Conservation (phyloP, 2,888 invertebrate genomes). For the Actias luna region DNA sequence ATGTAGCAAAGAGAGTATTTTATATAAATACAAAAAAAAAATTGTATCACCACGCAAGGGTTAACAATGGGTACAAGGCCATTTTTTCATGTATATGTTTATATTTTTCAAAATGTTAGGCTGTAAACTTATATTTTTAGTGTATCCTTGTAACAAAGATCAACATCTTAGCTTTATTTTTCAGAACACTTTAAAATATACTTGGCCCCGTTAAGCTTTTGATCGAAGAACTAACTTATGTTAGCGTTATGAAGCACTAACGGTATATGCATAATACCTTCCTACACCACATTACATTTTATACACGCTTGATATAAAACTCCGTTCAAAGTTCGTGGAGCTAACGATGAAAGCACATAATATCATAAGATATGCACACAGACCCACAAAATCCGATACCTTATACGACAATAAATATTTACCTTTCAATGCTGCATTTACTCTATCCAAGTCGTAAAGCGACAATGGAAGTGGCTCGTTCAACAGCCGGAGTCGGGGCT, state of each 20-base stretch:
- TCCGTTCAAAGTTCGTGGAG: slow-evolving; percentile 5
- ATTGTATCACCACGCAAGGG: no score
- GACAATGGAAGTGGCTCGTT: slow-evolving; percentile 77
- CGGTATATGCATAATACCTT: background rate
- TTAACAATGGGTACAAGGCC: no score
- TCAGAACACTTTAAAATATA: background rate
- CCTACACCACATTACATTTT: slow-evolving; percentile 5
- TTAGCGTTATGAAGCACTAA: background rate
- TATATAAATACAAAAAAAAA: no score
- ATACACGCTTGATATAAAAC: slow-evolving; percentile 9
- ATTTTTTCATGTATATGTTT: no score
- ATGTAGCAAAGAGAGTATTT: no score
- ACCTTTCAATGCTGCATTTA: slow-evolving; percentile 79
- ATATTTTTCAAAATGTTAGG: no score
- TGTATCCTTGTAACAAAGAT: no score
- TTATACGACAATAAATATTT: slow-evolving; percentile 69
- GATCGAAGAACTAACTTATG: background rate
- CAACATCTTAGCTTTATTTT: no score
- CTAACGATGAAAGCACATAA: slow-evolving; percentile 49
- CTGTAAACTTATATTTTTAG: no score
- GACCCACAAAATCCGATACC: slow-evolving; percentile 53
- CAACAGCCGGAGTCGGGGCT: slow-evolving; percentile 66
- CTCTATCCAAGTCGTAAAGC: slow-evolving; percentile 77
- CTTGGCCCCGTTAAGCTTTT: background rate
- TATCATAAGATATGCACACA: slow-evolving; percentile 52